A percentile compares a stretch with the other conserved stretches of the same genome.
These are phyloP conservation scores for Scyliorhinus canicula DNA, from an alignment of 2,797 vertebrate species.

Conservation along the genomic window DNA sequence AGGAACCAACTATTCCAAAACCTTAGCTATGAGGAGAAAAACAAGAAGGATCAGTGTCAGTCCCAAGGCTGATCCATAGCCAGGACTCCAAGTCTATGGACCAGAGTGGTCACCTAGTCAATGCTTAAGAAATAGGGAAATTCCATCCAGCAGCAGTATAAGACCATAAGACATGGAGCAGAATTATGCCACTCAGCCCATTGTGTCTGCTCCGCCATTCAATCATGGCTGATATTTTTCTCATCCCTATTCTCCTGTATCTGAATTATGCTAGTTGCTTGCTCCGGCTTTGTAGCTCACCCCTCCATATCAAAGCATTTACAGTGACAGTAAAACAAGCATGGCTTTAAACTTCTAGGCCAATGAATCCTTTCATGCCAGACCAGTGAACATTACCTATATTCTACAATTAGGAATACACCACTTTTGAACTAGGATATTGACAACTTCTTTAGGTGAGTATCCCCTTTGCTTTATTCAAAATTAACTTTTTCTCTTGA, in stretches of 20 bases:
- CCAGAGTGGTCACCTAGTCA: background rate
- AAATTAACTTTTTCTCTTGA: background rate
- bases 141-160: background rate
- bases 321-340: background rate
- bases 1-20: background rate
- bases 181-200: too few species aligned
- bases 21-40: background rate
- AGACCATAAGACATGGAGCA: too few species aligned
- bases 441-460: background rate
- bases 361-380: background rate
- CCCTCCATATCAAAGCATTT: background rate
- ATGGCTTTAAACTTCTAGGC: background rate
- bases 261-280: background rate
- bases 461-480: background rate
- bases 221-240: too few species aligned
- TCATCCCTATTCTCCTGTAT: too few species aligned
- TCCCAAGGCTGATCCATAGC: background rate
- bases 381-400: background rate
- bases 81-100: background rate
- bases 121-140: background rate
- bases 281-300: background rate
- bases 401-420: background rate
- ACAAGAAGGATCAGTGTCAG: background rate
- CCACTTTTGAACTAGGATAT: background rate
- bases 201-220: too few species aligned